Base-by-base conservation (phyloP, 2,797 vertebrate genomes). In the Enteromius unitaeniatus region DNA sequence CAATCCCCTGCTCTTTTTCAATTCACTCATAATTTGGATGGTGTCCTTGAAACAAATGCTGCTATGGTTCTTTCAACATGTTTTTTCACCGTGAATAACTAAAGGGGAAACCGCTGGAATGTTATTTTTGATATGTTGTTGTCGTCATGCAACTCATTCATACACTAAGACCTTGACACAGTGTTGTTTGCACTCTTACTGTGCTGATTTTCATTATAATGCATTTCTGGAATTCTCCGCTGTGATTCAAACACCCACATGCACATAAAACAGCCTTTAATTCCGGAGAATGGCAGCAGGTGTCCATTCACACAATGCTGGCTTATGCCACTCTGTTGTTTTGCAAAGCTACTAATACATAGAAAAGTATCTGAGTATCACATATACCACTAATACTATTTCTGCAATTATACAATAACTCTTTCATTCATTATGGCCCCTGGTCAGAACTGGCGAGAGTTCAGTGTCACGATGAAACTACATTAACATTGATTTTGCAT, bases 221-320 rank as follows among this genome's bases (percentile, higher is more conserved):
- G 67, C 85, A 84, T 76, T 82, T 78, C 31, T 81, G 42, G 26
- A 60, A 77, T 78, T 83, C 78, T 72, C 60, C 13, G 45, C 15
- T 40, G 68, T 37, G 34, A 79, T 68, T 40, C 64, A 53, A 68
- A 53, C 21, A 68, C 17, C 42, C 17, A 64, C 76, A 78, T 31
- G 19, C 28, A 40, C 42, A 79, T 64, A 34, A 65, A 78, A 65
- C 28, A 60, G 21, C 74, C 9, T 67, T 45, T 65, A n/a, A 51
- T 67, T 45, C 26, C 2, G 49, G 53, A 58, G 53, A 23, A 58
- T 58, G 28, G 45, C 31, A 45, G 40, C 3, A 19, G n/a, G 34
- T 23, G 14, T 76, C 51, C 34, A 40, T 75, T 75, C 49, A 75
- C 31, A 75, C 26, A n/a, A 37, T 55, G 21, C 31, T 74, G 47